Percentiles rank a stretch among this genome's conserved stretches.
phyloP scores from a whole-genome alignment of 2,797 vertebrate genomes.

The Uromys caudimaculatus region DNA sequence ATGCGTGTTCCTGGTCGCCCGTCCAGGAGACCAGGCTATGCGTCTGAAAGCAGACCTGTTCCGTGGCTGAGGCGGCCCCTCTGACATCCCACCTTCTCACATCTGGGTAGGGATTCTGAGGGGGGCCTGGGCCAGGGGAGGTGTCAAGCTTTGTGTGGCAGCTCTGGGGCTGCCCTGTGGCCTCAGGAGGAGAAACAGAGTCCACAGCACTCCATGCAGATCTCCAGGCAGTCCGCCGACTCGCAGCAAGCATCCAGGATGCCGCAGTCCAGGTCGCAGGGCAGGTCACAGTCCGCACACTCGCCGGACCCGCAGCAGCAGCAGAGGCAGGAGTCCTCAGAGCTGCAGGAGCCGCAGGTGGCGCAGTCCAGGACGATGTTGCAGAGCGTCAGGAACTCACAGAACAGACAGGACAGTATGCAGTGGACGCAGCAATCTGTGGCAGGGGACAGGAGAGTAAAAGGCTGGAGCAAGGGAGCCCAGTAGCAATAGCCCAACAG shows the following conservation, averaged over 20 bases:
- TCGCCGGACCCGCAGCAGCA: conserved; percentile 97
- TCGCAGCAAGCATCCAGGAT: conserved; percentile 99
- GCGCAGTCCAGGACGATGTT: conserved; percentile 98
- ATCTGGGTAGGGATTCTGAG: background rate
- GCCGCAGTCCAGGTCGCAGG: conserved; percentile 99
- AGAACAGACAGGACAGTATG: conserved; percentile 98
- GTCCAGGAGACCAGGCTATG: background rate
- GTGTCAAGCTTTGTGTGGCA: accelerated
- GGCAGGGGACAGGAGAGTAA: accelerated
- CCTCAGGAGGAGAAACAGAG: conserved; percentile 98
- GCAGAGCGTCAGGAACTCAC: conserved; percentile 98
- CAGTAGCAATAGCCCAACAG: background rate
- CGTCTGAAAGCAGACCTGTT: background rate
- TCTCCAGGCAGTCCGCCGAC: conserved; percentile 99
- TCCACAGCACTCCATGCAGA: conserved; percentile 99
- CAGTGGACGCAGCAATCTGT: conserved; percentile 98
- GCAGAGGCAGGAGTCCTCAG: conserved; percentile 94
- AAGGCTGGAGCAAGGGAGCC: background rate
- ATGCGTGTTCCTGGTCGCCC: background rate
- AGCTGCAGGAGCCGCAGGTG: conserved; percentile 97
- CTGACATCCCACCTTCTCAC: background rate
- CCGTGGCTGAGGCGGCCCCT: background rate
- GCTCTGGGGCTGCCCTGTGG: background rate
- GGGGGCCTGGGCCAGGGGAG: background rate
- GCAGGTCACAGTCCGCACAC: conserved; percentile 97